A percentile compares a stretch with the other conserved stretches of the same genome.
Evolutionary conservation across 2,113 vertebrate species (phyloP).

Genomic region (Uria aalge): DNA sequence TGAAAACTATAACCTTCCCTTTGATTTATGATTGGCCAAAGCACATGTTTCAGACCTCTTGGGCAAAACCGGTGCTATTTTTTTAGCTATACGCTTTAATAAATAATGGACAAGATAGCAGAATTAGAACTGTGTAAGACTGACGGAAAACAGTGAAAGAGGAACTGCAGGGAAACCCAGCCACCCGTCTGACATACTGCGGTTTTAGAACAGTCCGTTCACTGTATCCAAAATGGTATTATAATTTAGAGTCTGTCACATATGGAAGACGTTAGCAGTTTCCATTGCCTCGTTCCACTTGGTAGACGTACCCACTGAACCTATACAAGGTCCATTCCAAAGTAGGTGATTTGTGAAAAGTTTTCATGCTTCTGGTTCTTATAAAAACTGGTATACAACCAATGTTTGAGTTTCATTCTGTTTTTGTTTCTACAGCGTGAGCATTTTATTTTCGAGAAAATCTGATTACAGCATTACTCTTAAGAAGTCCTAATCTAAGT

Average conservation of each 20-base stretch:
- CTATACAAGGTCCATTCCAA: constrained; percentile 14
- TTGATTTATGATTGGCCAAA: not conserved
- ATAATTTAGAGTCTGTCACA: constrained; percentile 25
- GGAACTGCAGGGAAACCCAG: not conserved
- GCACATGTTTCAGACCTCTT: not conserved
- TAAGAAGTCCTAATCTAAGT: not conserved
- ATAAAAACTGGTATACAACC: not conserved
- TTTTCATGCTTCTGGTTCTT: constrained; percentile 48
- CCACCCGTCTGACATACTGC: not conserved
- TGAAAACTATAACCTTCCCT: not conserved
- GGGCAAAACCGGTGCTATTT: not conserved
- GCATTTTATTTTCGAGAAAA: not conserved
- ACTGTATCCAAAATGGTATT: not conserved
- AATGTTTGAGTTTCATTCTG: not conserved
- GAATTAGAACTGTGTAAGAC: not conserved
- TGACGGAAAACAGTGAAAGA: not conserved
- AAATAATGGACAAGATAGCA: not conserved
- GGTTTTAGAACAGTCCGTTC: not conserved
- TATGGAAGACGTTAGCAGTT: constrained; percentile 54
- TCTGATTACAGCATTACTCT: not conserved
- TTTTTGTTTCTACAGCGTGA: not conserved
- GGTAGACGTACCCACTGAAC: constrained; percentile 34
- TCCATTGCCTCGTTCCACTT: constrained; percentile 46
- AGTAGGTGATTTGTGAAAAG: constrained; percentile 56
- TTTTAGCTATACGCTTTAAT: not conserved